Conservation (phyloP, 2,113 vertebrate species). For the Bufo gargarizans region DNA sequence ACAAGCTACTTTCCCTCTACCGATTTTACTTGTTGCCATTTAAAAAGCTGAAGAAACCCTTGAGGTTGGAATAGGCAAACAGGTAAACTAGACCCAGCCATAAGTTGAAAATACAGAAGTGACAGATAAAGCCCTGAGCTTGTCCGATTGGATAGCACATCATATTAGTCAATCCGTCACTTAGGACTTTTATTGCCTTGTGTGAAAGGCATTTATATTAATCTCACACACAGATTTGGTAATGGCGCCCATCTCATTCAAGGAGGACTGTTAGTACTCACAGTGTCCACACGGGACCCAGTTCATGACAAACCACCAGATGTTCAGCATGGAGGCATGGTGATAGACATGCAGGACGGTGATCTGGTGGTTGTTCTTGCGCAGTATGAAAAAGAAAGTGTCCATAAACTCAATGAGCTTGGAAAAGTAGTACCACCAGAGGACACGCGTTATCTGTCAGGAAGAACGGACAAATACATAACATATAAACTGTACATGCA, state of each 20-base stretch:
- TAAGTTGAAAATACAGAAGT: no score
- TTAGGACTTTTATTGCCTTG: not conserved
- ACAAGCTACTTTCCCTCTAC: not conserved
- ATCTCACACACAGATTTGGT: no score
- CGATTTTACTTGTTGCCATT: not conserved
- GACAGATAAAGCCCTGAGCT: no score
- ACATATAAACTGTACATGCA: not conserved
- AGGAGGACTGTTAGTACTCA: slow-evolving; percentile 73
- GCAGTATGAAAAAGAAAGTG: slow-evolving; percentile 97
- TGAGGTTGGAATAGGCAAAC: not conserved
- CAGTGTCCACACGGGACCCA: slow-evolving; percentile 97
- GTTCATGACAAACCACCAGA: slow-evolving; percentile 99
- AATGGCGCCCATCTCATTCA: not conserved
- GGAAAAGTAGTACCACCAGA: slow-evolving; percentile 99
- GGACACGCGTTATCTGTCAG: slow-evolving; percentile 82
- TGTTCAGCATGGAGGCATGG: slow-evolving; percentile 91
- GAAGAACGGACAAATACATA: slow-evolving; percentile 31
- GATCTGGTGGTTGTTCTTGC: slow-evolving; percentile 96
- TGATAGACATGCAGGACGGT: slow-evolving; percentile 95
- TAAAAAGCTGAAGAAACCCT: not conserved
- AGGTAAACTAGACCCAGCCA: not conserved
- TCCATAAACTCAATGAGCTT: slow-evolving; percentile 98
- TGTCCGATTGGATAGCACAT: no score
- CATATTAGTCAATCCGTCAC: no score
- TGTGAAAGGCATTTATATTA: not conserved